These are phyloP conservation scores for Hemibates koningsi DNA, from an alignment of 2,113 vertebrate genomes.

Conservation along the genomic window DNA sequence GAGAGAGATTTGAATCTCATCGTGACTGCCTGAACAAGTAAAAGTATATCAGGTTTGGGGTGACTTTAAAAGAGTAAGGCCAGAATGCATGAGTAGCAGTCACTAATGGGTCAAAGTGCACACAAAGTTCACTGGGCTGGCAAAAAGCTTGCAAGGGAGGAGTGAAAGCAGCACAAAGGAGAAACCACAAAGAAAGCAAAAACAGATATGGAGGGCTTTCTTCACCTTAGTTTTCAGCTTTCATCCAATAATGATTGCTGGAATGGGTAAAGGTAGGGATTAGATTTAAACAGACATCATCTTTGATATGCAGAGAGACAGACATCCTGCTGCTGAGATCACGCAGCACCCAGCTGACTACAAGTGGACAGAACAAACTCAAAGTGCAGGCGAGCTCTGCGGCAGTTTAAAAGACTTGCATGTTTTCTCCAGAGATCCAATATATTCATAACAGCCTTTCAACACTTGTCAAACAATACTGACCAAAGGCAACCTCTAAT, in stretches of 20 bases:
- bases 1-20: neutral
- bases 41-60: neutral
- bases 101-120: conserved; percentile 67
- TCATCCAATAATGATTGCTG: conserved; percentile 43
- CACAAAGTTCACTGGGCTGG: conserved; percentile 63
- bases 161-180: conserved; percentile 47
- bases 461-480: conserved; percentile 13
- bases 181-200: conserved; percentile 48
- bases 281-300: conserved; percentile 23
- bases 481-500: neutral
- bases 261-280: conserved; percentile 23
- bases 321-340: conserved; percentile 1
- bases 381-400: neutral
- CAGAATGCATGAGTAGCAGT: conserved; percentile 53
- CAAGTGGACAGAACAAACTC: conserved; percentile 13
- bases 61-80: conserved; percentile 29
- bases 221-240: conserved; percentile 47
- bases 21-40: neutral
- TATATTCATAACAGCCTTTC: conserved; percentile 17
- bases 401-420: neutral
- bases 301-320: conserved; percentile 45
- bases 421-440: conserved; percentile 25
- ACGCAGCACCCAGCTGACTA: neutral
- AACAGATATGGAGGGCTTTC: conserved; percentile 36
- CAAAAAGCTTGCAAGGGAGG: conserved; percentile 35